A percentile compares a stretch with the other conserved stretches of the same genome.
These are phyloP conservation scores for Malacoctenus gilli DNA, from an alignment of 2,797 vertebrate species.

Conservation along the genomic window DNA sequence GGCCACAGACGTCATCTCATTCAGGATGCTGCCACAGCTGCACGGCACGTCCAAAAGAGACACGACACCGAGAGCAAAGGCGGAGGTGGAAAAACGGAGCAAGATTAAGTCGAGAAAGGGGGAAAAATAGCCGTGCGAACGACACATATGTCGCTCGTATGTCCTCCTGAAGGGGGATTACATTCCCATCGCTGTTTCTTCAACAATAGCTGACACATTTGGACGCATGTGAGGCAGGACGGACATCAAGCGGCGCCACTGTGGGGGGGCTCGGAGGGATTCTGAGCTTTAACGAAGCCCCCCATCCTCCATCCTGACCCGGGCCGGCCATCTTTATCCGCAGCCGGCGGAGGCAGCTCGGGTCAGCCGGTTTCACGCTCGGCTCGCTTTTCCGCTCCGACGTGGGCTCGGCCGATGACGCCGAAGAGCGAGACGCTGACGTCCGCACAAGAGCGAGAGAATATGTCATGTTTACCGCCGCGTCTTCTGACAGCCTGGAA, in stretches of 20 bases:
- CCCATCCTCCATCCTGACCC: not conserved
- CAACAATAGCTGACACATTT: not conserved
- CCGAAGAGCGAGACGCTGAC: not conserved
- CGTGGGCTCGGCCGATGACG: not conserved
- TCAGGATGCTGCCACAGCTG: slow-evolving; percentile 52
- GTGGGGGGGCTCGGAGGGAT: slow-evolving; percentile 1
- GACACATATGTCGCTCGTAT: too few relatives aligned
- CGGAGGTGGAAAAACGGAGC: not conserved
- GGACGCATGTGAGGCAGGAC: too few relatives aligned
- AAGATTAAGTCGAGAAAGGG: not conserved
- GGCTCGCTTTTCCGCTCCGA: not conserved
- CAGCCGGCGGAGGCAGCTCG: slow-evolving; percentile 5
- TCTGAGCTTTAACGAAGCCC: not conserved
- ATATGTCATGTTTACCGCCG: too few relatives aligned
- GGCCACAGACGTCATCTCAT: slow-evolving; percentile 59
- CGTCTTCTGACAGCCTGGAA: too few relatives aligned
- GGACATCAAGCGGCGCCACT: too few relatives aligned
- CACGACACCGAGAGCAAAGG: not conserved
- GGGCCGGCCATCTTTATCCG: slow-evolving; percentile 1
- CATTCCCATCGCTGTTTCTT: not conserved
- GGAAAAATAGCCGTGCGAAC: too few relatives aligned
- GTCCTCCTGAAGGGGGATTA: not conserved
- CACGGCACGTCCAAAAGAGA: slow-evolving; percentile 6
- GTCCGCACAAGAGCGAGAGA: not conserved
- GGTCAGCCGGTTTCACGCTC: slow-evolving; percentile 7